Evolutionary conservation across 2,888 invertebrate species (phyloP).

Genomic region (Rosalia funebris): DNA sequence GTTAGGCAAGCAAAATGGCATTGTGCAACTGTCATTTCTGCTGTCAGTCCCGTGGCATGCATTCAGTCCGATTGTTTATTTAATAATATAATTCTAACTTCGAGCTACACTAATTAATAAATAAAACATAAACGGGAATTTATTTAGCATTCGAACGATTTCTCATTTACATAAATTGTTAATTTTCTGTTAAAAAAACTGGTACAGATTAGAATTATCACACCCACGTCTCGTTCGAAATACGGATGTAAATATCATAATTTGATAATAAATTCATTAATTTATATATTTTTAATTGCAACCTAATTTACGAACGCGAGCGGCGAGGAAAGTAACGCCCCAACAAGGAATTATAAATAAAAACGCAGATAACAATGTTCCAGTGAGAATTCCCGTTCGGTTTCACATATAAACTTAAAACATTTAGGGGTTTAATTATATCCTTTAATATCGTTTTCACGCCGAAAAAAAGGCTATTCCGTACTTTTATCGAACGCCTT

Average conservation of each 20-base stretch:
- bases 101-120: too few relatives aligned
- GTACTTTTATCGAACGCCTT: conserved; percentile 36
- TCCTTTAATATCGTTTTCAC: conserved; percentile 25
- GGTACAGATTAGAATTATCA: conserved; percentile 32
- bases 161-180: conserved; percentile 10
- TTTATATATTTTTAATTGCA: conserved; percentile 26
- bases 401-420: conserved; percentile 10
- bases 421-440: conserved; percentile 14
- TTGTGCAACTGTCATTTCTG: too few relatives aligned
- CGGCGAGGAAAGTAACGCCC: neutral
- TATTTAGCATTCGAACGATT: too few relatives aligned
- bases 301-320: conserved; percentile 7
- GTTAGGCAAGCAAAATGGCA: too few relatives aligned
- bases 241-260: conserved; percentile 43
- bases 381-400: neutral
- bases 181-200: conserved; percentile 18
- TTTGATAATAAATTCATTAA: conserved; percentile 40
- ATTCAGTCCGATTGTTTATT: too few relatives aligned
- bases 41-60: too few relatives aligned
- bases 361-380: conserved; percentile 1
- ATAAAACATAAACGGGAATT: too few relatives aligned
- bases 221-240: conserved; percentile 33
- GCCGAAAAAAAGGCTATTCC: conserved; percentile 27
- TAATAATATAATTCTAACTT: too few relatives aligned
- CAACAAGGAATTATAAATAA: neutral